A percentile compares a stretch with the other conserved stretches of the same genome.
These are phyloP conservation scores for Meteorus cinctellus DNA, from an alignment of 2,888 invertebrate species.

Conservation along the genomic window DNA sequence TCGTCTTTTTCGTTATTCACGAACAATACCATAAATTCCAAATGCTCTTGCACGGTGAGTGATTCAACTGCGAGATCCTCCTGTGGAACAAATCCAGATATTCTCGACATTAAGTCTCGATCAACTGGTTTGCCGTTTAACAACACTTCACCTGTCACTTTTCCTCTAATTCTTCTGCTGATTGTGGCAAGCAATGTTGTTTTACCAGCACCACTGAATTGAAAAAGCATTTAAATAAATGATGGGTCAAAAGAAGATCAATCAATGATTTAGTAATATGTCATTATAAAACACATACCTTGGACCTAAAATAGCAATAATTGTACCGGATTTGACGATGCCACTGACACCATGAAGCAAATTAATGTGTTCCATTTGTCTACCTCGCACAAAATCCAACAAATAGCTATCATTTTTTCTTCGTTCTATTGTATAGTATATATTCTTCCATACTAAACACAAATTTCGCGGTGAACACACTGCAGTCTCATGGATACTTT, in stretches of 20 bases:
- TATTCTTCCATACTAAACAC: slow-evolving; percentile 63
- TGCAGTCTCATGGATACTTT: slow-evolving; percentile 36
- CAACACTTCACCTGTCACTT: slow-evolving; percentile 81
- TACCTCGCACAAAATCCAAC: slow-evolving; percentile 75
- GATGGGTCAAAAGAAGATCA: neutral
- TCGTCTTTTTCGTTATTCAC: too few relatives aligned
- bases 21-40: slow-evolving; percentile 86
- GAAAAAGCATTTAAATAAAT: slow-evolving; percentile 31
- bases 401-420: slow-evolving; percentile 55
- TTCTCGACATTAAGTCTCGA: slow-evolving; percentile 80
- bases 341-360: slow-evolving; percentile 81
- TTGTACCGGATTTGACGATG: slow-evolving; percentile 79
- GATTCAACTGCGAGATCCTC: slow-evolving; percentile 87
- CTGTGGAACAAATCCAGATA: slow-evolving; percentile 91
- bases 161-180: slow-evolving; percentile 82
- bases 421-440: slow-evolving; percentile 58
- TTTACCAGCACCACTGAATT: slow-evolving; percentile 83
- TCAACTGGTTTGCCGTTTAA: slow-evolving; percentile 81
- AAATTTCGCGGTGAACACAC: slow-evolving; percentile 50
- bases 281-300: slow-evolving; percentile 18
- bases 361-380: slow-evolving; percentile 75
- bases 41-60: slow-evolving; percentile 86
- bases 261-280: slow-evolving; percentile 4
- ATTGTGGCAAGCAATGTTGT: slow-evolving; percentile 84
- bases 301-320: slow-evolving; percentile 78